A percentile compares a stretch with the other conserved stretches of the same genome.
These are phyloP conservation scores for Cancer borealis DNA, from an alignment of 2,888 invertebrate species.

Conservation along the genomic window DNA sequence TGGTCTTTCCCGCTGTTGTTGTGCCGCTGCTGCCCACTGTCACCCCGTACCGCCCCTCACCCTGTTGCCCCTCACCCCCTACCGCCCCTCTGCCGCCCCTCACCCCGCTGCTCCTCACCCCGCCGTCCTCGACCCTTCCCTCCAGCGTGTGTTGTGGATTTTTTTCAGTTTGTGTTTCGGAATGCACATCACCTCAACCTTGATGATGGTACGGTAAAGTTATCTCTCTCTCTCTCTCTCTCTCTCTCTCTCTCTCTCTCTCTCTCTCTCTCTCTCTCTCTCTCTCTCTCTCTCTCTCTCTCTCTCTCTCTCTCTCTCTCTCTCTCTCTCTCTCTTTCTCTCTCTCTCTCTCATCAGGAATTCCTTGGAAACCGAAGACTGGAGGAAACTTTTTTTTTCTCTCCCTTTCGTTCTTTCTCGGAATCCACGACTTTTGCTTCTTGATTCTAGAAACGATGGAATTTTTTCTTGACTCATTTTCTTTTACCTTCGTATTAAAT, in stretches of 20 bases:
- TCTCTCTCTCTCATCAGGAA: conserved; percentile 9
- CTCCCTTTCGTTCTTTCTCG: neutral
- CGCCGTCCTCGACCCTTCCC: neutral
- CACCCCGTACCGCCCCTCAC: neutral
- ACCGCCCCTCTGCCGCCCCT: neutral
- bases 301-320: conserved; percentile 17
- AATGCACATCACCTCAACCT: too few relatives aligned
- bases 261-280: conserved; percentile 14
- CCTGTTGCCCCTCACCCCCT: neutral
- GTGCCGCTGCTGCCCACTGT: neutral
- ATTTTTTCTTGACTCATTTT: neutral
- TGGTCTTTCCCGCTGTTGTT: neutral
- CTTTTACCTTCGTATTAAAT: neutral
- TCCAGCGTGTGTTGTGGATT: neutral
- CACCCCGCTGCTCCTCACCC: neutral
- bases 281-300: conserved; percentile 17
- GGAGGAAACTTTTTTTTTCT: neutral
- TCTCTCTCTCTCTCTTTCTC: conserved; percentile 5
- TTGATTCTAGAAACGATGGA: neutral
- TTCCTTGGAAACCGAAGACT: neutral
- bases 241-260: conserved; percentile 16
- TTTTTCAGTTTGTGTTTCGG: too few relatives aligned
- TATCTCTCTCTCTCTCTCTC: conserved; percentile 20
- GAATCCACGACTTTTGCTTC: neutral
- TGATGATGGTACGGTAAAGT: too few relatives aligned